Base-by-base conservation (phyloP, 2,888 invertebrate genomes). In the Syrista parreyssii region DNA sequence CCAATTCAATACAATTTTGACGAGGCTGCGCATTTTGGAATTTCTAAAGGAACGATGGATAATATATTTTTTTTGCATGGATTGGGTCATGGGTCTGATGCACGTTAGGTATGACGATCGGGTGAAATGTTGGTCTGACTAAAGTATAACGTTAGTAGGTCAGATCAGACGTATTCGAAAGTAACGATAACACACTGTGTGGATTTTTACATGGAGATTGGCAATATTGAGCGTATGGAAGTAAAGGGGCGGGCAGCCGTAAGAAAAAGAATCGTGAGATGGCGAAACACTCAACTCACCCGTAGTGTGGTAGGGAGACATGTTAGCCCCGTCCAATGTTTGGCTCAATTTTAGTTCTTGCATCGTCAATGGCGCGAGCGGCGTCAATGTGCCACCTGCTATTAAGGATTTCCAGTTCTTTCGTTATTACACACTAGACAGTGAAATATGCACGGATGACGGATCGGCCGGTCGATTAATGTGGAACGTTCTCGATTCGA, bases 281-380 rank as follows among this genome's bases (percentile, higher is more conserved):
- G 87, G 88, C 87, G 85, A 76, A 55, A 55, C 40, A 23, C 40
- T 55, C 11, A 86, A 91, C 92, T 94, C 93, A 95, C 95, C 95
- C 93, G 95, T 89, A 81, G 90, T 93, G 90, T 95, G 94, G 90
- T 95, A 95, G 82, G 95, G 95, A 86, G 95, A 94, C 90, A 95
- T 92, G 84, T 92, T 92, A 84, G 94, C 92, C 85, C 94, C 94
- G 85, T 95, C 95, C 92, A 95, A 92, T 84, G 94, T 92, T 88
- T 94, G 92, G 91, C 93, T 94, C 88, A 95, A 92, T 93, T 95
- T 95, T 93, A 95, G 94, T 91, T 95, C 95, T 92, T 95, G 95
- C 94, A 95, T 95, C 91, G 93, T 94, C 91, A 95, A 94, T 85
- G 95, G 95, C 85, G 95, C 94, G 91, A 95, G 92, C 85, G 95